Evolutionary conservation across 2,797 vertebrate species (phyloP).

Genomic region (Characodon lateralis): DNA sequence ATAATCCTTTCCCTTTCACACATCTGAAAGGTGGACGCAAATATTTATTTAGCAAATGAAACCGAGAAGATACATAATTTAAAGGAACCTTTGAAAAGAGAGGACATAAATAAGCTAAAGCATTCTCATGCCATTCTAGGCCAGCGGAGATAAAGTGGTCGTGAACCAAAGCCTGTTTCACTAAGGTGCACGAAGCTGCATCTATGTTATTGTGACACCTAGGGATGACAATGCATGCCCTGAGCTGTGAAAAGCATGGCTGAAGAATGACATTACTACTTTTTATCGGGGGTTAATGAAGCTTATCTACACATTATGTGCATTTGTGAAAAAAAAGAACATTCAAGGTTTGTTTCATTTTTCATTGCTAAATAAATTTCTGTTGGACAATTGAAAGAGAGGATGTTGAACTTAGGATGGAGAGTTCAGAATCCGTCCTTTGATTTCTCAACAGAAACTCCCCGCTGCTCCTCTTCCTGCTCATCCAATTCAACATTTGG

Average conservation of each 20-base stretch:
- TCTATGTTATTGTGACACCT: slow-evolving; percentile 74
- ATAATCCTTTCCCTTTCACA: slow-evolving; percentile 65
- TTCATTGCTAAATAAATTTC: background rate
- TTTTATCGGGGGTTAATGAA: slow-evolving; percentile 64
- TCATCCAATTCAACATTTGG: slow-evolving; percentile 76
- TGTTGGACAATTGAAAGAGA: slow-evolving; percentile 26
- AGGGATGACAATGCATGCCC: slow-evolving; percentile 57
- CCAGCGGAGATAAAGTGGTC: no score
- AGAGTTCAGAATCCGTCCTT: slow-evolving; percentile 32
- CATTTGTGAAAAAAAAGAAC: slow-evolving; percentile 37
- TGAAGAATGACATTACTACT: slow-evolving; percentile 70
- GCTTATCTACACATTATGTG: slow-evolving; percentile 41
- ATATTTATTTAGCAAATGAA: slow-evolving; percentile 42
- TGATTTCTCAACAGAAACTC: slow-evolving; percentile 44
- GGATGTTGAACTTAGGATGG: slow-evolving; percentile 28
- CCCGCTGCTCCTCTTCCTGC: slow-evolving; percentile 45
- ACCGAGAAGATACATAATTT: background rate
- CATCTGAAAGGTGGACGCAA: slow-evolving; percentile 11
- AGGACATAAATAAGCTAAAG: background rate
- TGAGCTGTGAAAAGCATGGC: slow-evolving; percentile 61
- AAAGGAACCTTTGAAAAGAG: background rate
- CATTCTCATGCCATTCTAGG: background rate
- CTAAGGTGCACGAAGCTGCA: slow-evolving; percentile 64
- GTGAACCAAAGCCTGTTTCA: slow-evolving; percentile 1
- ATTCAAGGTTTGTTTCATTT: background rate